Conservation (phyloP, 2,888 invertebrate species). For the Leucoptera coffeella region DNA sequence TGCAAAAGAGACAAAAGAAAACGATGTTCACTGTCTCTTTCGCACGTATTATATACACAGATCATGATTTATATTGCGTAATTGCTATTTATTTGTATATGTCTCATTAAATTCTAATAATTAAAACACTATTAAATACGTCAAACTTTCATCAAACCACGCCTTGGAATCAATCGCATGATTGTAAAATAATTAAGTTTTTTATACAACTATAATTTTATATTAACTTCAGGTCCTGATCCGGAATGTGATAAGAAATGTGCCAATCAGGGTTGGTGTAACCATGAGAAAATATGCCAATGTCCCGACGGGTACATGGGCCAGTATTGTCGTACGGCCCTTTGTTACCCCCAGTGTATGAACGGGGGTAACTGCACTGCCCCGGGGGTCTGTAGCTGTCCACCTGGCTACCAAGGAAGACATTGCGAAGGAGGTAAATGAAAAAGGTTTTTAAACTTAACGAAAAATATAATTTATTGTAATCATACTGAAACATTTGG, state of each 20-base stretch:
- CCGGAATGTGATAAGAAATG: conserved; percentile 86
- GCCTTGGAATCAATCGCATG: too few relatives aligned
- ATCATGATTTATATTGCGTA: too few relatives aligned
- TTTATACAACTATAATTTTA: too few relatives aligned
- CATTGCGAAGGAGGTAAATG: conserved; percentile 82
- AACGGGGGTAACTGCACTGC: conserved; percentile 89
- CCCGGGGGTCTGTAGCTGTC: conserved; percentile 83
- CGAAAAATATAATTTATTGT: background rate
- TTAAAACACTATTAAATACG: too few relatives aligned
- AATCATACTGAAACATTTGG: background rate
- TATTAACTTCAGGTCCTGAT: conserved; percentile 68
- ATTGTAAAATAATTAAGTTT: too few relatives aligned
- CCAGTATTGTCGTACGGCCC: conserved; percentile 80
- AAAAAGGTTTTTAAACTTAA: background rate
- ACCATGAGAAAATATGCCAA: conserved; percentile 77
- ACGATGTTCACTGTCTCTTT: too few relatives aligned
- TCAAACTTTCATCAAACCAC: too few relatives aligned
- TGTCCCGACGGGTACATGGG: conserved; percentile 90
- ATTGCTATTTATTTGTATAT: too few relatives aligned
- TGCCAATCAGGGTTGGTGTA: conserved; percentile 80
- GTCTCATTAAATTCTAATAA: too few relatives aligned
- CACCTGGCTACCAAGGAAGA: conserved; percentile 83
- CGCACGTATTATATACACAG: too few relatives aligned
- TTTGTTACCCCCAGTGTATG: conserved; percentile 90
- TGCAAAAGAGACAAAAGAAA: too few relatives aligned